Base-by-base conservation (phyloP, 2,888 invertebrate genomes). In the Cheilosia vulpina region DNA sequence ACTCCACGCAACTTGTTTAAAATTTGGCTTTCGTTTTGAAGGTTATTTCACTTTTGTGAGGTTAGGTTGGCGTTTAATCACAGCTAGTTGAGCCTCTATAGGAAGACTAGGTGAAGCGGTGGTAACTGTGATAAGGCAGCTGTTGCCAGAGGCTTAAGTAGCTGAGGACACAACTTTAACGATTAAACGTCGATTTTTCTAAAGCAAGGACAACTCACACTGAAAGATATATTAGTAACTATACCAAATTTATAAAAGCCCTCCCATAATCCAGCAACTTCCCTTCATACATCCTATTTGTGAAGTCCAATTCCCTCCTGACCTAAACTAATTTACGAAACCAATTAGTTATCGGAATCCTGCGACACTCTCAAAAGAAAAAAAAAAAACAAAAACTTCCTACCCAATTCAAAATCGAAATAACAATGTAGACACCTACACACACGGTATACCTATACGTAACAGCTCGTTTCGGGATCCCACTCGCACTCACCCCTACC, bases 321-420 rank as follows among this genome's bases (percentile, higher is more conserved):
- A 52, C 52, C 52, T 60, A 60, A 68, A 68, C 60, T 50, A 17
- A 62, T 69, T 55, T 63, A 66, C 19, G 68, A 75, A 68, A 41
- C 63, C 75, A 81, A 81, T 81, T 69, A 65, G 45, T 76, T 71
- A 52, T 76, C 65, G 58, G 41, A 69, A 65, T 52, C 58, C 81
- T 45, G 17, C 55, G 62, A 65, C 63, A 57, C 47, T 52, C 34
- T 50, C 13, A 87, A 88, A 87, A 88, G 87, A 78, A 87, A 88
- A 88, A 76, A 87, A 88, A 27, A 27, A 87, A 78, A 87, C 88
- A 88, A 76, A 87, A 88, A 6, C 6, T 9, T 62, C 21, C 71
- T 45, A 66, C 45, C 58, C 19, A 31, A 19, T 65, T 21, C 13
- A 58, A 65, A 81, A 65, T 65, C 79, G 60, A 62, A 78, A 66